Base-by-base conservation (phyloP, 2,113 vertebrate genomes). In the Euleptes europaea region DNA sequence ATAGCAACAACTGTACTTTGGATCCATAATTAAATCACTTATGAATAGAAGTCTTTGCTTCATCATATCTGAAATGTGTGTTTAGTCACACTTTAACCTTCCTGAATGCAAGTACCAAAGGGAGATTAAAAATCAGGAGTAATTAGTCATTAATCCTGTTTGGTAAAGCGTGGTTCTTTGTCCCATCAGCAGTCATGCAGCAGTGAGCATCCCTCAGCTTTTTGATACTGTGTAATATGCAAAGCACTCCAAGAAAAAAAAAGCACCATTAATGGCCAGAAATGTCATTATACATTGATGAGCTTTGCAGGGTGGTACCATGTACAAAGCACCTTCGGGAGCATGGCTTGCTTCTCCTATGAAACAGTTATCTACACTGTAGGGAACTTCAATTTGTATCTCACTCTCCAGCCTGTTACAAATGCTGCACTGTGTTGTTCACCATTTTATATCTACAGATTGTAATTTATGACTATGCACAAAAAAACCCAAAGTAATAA, bases 391-490 rank as follows among this genome's bases (percentile, higher is more conserved):
- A 67, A 82, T 73, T 44, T 63, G 66, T 84, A 73, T 86, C 88
- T 78, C 82, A 90, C 82, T 78, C 86, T 90, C 86, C 90, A 93
- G 91, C 92, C 90, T 91, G 51, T 84, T 92, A 83, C 89, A 95
- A 95, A 96, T 96, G 95, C 95, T 96, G 95, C 96, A 96, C 93
- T 95, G 82, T 92, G 92, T 91, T 92, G 91, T 94, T 95, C 17
- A 31, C 93, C 90, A 86, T 90, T 79, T 94, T 95, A 95, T 92
- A 96, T 90, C 90, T 89, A 92, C 86, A 87, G 91, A 95, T 90
- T 96, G 94, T 95, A 96, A 96, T 94, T 95, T 96, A 95, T 95
- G 94, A 92, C 95, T 96, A 96, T 96, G 96, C 95, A 96, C 96
- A 89, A 76, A 87, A 90, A 65, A 63, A 63, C 28, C 87, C 84